Base-by-base conservation (phyloP, 1,140 invertebrate species). In the Frieseomelitta varia region DNA sequence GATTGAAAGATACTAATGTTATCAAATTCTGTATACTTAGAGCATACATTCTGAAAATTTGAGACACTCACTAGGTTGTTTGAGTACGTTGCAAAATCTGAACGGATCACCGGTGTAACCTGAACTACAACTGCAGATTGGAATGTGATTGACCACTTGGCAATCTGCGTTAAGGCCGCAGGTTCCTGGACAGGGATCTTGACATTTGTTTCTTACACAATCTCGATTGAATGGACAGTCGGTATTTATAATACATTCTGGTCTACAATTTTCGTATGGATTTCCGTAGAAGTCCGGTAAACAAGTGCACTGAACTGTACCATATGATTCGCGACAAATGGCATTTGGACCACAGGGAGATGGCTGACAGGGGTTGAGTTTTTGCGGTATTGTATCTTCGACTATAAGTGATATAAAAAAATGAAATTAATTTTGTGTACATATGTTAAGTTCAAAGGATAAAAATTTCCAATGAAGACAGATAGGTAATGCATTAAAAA, bases 291-390 rank as follows among this genome's bases (percentile, higher is more conserved):
- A 97, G 78, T 95, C 95, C 14, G 93, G 88, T 4, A 96, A 81
- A 89, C 97, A 97, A 6, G 95, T 95, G 91, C 97, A 97, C 56
- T 96, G 94, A 3, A 96, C 95, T 53, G 95, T 95, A 21, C 95
- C 95, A 51, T 95, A 95, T 14, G 95, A 95, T 30, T 96, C 95
- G 78, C 96, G 95, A 90, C 97, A 98, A 88, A 96, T 93, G 56
- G 97, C 96, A 90, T 98, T 97, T 0, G 96, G 95, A 14, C 97
- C 97, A 91, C 97, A 98, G 2, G 97, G 97, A 17, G 97, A 96
- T 3, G 97, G 97, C 65, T 95, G 93, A 90, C 97, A 98, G 0
- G 97, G 97, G 88, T 97, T 95, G 12, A 93, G 87, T 82, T 85
- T 89, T n/a, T 90, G 85, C 61, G 91, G 83, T 3, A 47, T 47